These are phyloP conservation scores for Pseudoatta argentina DNA, from an alignment of 1,140 invertebrate genomes.

Conservation along the genomic window DNA sequence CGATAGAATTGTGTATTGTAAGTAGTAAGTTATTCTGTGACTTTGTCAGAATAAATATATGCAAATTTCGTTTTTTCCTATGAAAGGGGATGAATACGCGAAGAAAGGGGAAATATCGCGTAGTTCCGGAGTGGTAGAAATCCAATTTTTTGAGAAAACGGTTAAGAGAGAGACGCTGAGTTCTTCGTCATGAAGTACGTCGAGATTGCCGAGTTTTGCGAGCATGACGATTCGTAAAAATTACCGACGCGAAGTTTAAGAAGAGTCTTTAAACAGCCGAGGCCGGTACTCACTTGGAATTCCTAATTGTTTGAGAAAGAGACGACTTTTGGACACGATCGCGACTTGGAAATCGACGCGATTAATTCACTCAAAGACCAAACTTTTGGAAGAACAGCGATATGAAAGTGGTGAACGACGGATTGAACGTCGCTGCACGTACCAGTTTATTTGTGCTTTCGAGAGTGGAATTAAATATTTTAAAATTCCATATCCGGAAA, in stretches of 20 bases:
- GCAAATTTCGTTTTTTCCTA: not conserved
- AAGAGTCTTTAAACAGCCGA: conserved; percentile 17
- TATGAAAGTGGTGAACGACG: not conserved
- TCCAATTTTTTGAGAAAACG: conserved; percentile 29
- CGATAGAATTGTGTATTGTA: not conserved
- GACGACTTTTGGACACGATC: not conserved
- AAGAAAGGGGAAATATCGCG: conserved; percentile 6
- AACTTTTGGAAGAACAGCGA: conserved; percentile 37
- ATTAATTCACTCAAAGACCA: conserved; percentile 46
- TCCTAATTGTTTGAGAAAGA: not conserved
- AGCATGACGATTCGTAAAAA: conserved; percentile 6
- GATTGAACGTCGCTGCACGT: conserved; percentile 11
- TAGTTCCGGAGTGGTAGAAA: conserved; percentile 8
- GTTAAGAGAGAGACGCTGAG: conserved; percentile 26
- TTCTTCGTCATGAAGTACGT: not conserved
- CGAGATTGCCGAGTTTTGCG: not conserved
- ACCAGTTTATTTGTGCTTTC: not conserved
- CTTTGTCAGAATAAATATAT: not conserved
- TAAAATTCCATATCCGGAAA: not conserved
- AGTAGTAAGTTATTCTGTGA: conserved; percentile 22
- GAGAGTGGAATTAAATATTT: conserved; percentile 25
- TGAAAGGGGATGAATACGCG: too few relatives aligned
- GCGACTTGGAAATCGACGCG: conserved; percentile 12
- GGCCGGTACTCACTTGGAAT: not conserved
- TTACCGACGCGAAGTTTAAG: conserved; percentile 15